A percentile compares a stretch with the other conserved stretches of the same genome.
phyloP scores from a whole-genome alignment of 2,797 vertebrate species.

The Delichon dasypus region DNA sequence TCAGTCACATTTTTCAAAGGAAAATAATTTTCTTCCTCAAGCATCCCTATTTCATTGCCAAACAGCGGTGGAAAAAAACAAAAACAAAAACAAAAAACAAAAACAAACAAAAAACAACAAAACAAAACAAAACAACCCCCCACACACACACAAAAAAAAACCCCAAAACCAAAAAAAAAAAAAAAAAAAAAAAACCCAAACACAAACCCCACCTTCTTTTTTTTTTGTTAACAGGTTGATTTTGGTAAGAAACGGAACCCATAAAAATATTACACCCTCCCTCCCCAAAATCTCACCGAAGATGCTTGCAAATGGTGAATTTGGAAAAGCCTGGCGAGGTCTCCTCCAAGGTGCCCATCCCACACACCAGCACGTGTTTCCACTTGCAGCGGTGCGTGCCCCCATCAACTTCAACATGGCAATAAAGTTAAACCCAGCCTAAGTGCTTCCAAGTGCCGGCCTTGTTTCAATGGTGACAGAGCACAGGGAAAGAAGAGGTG shows the following conservation, averaged over 20 bases:
- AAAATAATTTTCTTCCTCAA: neutral
- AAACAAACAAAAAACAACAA: no score
- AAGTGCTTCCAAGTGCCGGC: neutral
- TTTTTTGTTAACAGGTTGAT: neutral
- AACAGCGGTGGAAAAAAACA: neutral
- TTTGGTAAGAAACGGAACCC: neutral
- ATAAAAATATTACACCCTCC: neutral
- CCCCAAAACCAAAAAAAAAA: no score
- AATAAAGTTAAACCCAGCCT: neutral
- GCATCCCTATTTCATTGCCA: neutral
- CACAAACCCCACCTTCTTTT: neutral
- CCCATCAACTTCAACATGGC: neutral
- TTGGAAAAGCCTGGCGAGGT: neutral
- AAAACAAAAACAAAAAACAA: no score
- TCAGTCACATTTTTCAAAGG: neutral
- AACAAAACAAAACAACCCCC: no score
- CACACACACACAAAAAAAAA: no score
- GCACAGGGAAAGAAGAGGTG: neutral
- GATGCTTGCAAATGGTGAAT: neutral
- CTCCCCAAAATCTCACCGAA: neutral
- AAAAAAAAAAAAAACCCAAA: no score
- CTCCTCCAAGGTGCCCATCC: neutral
- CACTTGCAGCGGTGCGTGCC: accelerated
- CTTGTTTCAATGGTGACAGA: neutral
- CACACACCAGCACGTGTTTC: neutral